Base-by-base conservation (phyloP, 2,113 vertebrate species). In the Bombycilla garrulus region DNA sequence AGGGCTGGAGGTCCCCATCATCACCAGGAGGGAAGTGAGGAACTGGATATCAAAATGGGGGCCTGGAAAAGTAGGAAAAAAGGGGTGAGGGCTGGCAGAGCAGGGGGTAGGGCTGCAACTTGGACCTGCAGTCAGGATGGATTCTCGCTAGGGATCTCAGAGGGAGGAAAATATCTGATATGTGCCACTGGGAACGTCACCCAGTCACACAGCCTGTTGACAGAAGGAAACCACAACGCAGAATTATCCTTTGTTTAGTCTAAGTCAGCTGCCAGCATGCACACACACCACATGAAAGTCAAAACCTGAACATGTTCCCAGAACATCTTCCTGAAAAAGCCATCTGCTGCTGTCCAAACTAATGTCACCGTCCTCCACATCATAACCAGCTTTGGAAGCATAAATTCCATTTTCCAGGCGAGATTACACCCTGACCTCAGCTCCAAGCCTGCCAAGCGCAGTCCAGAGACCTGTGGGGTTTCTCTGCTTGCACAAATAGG, bases 241-340 rank as follows among this genome's bases (percentile, higher is more conserved):
- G 84, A 84, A 91, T 84, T 74, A 81, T 77, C 24, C 92, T 95
- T 92, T 96, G 96, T 94, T 96, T 94, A 96, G 92, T 94, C 90
- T 94, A 47, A 91, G 67, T 87, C 92, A 92, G 77, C 90, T 92
- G 93, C 84, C 92, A 89, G 69, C 36, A 10, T 67, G 73, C 56
- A 79, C 84, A 91, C 15, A 60, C 26, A 81, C 81, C 87, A 89
- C 95, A 89, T 87, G 81, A 94, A 94, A 96, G 61, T 78, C 21
- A 44, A 96, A 95, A 94, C 81, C 87, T 95, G 95, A 95, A 79
- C 47, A 23, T 2, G 5, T 81, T 94, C 87, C 92, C 84, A 79
- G 84, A 91, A 87, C 1, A 22, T 81, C 92, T 78, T 79, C 93
- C 56, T 76, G 84, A 81, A 94, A 94, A 92, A 96, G 81, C 77